These are phyloP conservation scores for Dinoponera quadriceps DNA, from an alignment of 1,140 invertebrate genomes.

Conservation along the genomic window DNA sequence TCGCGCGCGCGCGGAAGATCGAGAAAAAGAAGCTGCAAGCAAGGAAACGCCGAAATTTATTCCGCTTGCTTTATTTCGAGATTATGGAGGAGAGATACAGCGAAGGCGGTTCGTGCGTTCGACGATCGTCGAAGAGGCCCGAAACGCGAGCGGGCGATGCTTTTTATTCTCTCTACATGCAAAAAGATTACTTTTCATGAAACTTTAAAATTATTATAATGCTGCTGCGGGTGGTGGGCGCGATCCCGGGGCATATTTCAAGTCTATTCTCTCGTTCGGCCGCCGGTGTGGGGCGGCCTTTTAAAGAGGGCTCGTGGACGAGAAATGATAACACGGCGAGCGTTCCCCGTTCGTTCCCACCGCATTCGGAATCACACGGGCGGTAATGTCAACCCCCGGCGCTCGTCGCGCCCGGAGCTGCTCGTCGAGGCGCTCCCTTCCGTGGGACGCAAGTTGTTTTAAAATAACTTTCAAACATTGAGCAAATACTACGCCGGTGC, in stretches of 20 bases:
- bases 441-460: conserved; percentile 71
- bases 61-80: conserved; percentile 47
- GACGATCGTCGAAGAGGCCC: not conserved
- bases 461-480: conserved; percentile 77
- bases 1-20: conserved; percentile 1
- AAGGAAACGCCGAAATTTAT: conserved; percentile 23
- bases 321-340: conserved; percentile 40
- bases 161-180: not conserved
- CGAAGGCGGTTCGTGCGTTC: conserved; percentile 2
- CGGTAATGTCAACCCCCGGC: conserved; percentile 60
- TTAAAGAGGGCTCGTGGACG: conserved; percentile 1
- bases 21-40: conserved; percentile 31
- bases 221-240: not conserved
- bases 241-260: not conserved
- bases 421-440: conserved; percentile 20
- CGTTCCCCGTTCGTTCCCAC: conserved; percentile 64
- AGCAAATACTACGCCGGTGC: conserved; percentile 71
- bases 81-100: conserved; percentile 31
- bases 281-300: not conserved
- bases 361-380: conserved; percentile 56
- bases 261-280: not conserved
- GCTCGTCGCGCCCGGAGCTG: conserved; percentile 28
- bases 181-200: not conserved
- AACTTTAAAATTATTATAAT: conserved; percentile 29
- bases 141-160: not conserved